phyloP scores from a whole-genome alignment of 2,113 vertebrate species.

The Brienomyrus brachyistius region DNA sequence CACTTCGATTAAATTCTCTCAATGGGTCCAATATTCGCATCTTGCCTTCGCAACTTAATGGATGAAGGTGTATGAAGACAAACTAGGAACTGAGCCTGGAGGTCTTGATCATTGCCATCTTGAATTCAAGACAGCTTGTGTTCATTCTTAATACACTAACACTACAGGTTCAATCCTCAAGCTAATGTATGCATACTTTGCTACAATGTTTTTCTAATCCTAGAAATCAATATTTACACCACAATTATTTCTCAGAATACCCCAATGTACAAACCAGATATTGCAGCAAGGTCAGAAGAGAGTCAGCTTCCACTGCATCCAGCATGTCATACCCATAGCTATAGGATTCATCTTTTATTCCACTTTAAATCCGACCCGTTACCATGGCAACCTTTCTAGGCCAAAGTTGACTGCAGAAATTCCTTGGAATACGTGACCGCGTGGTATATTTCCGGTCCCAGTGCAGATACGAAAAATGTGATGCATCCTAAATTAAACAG shows the following conservation, averaged over 20 bases:
- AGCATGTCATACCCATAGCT: slow-evolving; percentile 34
- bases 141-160: background rate
- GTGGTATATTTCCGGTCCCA: background rate
- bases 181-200: background rate
- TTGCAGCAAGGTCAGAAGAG: background rate
- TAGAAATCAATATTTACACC: background rate
- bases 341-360: slow-evolving; percentile 57
- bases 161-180: background rate
- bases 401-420: slow-evolving; percentile 28
- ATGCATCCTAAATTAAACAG: background rate
- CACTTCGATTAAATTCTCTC: background rate
- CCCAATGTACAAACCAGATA: slow-evolving; percentile 21
- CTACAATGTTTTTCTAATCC: background rate
- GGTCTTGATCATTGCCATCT: background rate
- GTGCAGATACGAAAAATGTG: background rate
- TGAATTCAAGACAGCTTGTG: background rate
- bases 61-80: background rate
- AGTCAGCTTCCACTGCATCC: slow-evolving; percentile 5
- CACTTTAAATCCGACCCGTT: slow-evolving; percentile 60
- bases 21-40: background rate
- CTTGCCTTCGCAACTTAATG: background rate
- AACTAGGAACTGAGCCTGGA: background rate
- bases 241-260: background rate
- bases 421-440: background rate
- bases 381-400: slow-evolving; percentile 65